Evolutionary conservation across 64 coral and sea anemone species (phyloP), one percentile per base, ranked within the genome.

Genomic region (Porites australiensis): DNA sequence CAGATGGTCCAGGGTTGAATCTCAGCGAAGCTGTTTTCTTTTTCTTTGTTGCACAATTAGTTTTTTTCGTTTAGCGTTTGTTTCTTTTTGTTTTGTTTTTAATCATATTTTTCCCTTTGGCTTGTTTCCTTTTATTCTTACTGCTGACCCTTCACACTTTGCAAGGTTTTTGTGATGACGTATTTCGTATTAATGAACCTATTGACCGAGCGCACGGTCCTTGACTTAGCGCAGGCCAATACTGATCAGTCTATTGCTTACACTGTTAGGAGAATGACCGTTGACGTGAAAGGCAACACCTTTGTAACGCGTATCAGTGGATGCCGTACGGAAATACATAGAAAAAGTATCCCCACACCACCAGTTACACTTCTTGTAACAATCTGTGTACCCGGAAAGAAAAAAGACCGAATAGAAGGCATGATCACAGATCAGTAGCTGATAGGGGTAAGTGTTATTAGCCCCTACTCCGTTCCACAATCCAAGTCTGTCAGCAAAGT

Each of bases 271-370:
- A 9, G 54, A 7, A 57, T 73, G 65, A 59, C 89, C 89, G 48
- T 91, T 83, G 68, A n/a, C 16, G 68, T 91, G 83, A 27, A 91
- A 91, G 23, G 79, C 68, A 21, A 91, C 89, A 13, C 89, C 89
- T 2, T 8, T 60, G 27, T 64, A 61, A 5, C 4, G 0, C 0
- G 7, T 0, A 43, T 3, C 1, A 3, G 54, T 74, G 0, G 89
- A 63, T 9, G 89, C 51, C 2, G 89, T 83, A 82, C 89, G 89
- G 77, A 91, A 90, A 63, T 90, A 90, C 0, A 49, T 47, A 0
- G 77, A 72, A 2, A 1, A 6, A 0, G 0, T 3, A 71, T 91
- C 89, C 6, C 37, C 1, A 48, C 89, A 91, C 79, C 89, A 83
- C 3, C 0, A 0, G 11, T 23, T 0, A 51, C 81, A 83, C 2